Evolutionary conservation across 2,888 invertebrate genomes (phyloP), one percentile per base, ranked within the genome.

Genomic region (Phalangium opilio): DNA sequence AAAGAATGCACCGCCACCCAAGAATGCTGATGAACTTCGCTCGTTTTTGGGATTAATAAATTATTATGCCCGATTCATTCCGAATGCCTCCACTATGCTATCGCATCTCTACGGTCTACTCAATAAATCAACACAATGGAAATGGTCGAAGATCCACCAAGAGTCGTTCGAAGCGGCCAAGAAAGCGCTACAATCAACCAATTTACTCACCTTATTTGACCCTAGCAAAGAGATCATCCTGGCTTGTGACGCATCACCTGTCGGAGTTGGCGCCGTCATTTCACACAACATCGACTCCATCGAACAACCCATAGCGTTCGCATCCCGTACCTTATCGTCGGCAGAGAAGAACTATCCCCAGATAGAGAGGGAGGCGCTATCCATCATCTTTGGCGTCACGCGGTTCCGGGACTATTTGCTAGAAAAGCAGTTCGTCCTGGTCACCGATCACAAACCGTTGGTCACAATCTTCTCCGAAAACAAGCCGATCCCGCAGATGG

Each of bases 361-460:
- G 18, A 51, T 56, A 4, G 57, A 59, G 55, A 47, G 27, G 8
- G 61, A 64, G 56, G 63, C 65, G 27, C 54, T 64, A 20, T 54
- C 61, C 11, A 51, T 67, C 3, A 58, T 67, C 12, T 69, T 60
- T 50, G 66, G 63, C 1, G 59, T 66, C 2, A 57, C 59, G 20
- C 62, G 62, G 53, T 69, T 67, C 55, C 62, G 65, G 44, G 56
- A 62, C 20, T 69, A 64, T 51, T 41, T 69, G 1, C 64, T 57
- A 49, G 27, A 66, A 3, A 54, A 62, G 11, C 54, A 59, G 12
- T 70, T 70, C 53, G 63, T 62, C 1, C 52, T 68, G 12, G 38
- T 59, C 8, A 67, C 65, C 0, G 67, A 68, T 51, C 63, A 67
- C 49, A 59, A 64, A 48, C 65, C 69, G 0, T 50, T 71, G 3